These are phyloP conservation scores for Microcebus jonahi DNA, from an alignment of 2,113 vertebrate genomes.

Conservation along the genomic window DNA sequence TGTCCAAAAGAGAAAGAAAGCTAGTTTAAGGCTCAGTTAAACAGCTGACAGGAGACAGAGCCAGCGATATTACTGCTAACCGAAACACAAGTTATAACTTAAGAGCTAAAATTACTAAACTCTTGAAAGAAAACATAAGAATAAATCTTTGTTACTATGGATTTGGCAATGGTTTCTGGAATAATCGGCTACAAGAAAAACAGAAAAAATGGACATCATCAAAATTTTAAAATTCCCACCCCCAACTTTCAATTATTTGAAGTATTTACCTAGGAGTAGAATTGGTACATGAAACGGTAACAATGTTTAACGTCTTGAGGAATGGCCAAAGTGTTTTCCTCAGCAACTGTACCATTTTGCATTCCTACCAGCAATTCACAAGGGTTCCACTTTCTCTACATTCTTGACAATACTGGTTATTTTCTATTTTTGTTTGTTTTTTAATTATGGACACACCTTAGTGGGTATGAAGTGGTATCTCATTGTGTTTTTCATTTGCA, in stretches of 20 bases:
- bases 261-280: not conserved
- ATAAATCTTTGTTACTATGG: not conserved
- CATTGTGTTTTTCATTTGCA: not conserved
- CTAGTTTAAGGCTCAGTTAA: not conserved
- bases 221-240: not conserved
- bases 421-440: not conserved
- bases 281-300: not conserved
- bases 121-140: not conserved
- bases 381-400: not conserved
- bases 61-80: not conserved
- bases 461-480: not conserved
- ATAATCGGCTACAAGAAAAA: not conserved
- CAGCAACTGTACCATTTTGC: not conserved
- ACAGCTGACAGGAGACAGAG: not conserved
- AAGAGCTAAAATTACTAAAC: not conserved
- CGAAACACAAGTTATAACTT: not conserved
- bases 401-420: not conserved
- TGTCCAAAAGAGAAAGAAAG: not conserved
- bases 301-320: not conserved
- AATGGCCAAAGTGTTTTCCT: not conserved
- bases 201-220: not conserved
- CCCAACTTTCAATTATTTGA: not conserved
- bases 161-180: not conserved
- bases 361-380: not conserved
- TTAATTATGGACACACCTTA: not conserved